Conservation (phyloP, 2,113 vertebrate species). For the Perca fluviatilis region DNA sequence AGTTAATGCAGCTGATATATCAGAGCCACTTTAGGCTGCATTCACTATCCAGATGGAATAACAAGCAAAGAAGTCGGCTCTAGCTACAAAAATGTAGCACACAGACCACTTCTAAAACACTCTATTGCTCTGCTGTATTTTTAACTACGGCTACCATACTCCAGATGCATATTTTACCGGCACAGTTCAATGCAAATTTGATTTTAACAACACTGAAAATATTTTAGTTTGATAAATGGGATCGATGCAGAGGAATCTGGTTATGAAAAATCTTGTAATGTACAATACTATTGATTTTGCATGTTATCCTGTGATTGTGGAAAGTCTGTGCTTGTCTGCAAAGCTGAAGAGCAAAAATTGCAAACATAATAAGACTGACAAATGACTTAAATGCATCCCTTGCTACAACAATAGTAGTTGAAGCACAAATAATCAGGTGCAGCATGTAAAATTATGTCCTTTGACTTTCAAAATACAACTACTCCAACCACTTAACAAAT, state of each 20-base stretch:
- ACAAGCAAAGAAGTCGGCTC: slow-evolving; percentile 8
- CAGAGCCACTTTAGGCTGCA: slow-evolving; percentile 48
- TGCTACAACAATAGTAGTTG: neutral
- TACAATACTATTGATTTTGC: slow-evolving; percentile 20
- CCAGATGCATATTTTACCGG: neutral
- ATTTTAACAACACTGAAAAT: slow-evolving; percentile 38
- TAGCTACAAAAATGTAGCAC: slow-evolving; percentile 17
- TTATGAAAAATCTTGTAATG: slow-evolving; percentile 43
- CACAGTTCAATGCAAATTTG: slow-evolving; percentile 47
- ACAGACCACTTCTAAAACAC: slow-evolving; percentile 14
- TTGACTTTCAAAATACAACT: neutral
- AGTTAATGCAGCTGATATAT: slow-evolving; percentile 51
- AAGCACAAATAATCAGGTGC: neutral
- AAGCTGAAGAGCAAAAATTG: neutral
- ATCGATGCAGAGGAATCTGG: slow-evolving; percentile 37
- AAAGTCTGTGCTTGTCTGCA: neutral
- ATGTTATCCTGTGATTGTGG: neutral
- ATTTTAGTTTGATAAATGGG: slow-evolving; percentile 44
- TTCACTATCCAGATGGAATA: slow-evolving; percentile 53
- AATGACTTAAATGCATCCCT: too few species aligned
- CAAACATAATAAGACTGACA: neutral
- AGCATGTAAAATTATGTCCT: neutral
- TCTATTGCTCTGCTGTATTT: slow-evolving; percentile 35
- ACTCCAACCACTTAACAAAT: neutral
- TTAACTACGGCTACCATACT: slow-evolving; percentile 14